Conservation (phyloP, 2,797 vertebrate species). For the Tadarida brasiliensis region DNA sequence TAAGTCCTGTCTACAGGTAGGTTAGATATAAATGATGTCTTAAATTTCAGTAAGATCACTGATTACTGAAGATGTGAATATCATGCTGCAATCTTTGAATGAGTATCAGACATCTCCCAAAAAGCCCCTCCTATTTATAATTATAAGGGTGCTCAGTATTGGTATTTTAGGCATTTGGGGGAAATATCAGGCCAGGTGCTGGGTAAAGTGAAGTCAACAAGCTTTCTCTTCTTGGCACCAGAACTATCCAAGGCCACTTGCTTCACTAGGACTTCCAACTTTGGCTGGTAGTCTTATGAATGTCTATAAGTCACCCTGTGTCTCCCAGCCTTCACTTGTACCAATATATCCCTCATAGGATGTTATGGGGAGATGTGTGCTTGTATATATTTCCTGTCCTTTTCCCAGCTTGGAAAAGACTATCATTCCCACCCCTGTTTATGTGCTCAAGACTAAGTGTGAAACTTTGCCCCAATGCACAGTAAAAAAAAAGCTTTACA, state of each 20-base stretch:
- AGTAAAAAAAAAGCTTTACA: background rate
- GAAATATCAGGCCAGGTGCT: no score
- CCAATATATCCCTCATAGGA: background rate
- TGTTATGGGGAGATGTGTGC: background rate
- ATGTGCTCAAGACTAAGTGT: background rate
- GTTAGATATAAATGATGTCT: no score
- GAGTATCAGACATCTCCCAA: no score
- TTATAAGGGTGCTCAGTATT: no score
- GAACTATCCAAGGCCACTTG: background rate
- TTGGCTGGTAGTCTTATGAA: background rate
- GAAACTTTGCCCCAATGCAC: background rate
- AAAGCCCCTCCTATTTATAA: no score
- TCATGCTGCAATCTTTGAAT: no score
- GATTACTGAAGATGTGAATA: no score
- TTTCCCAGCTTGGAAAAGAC: background rate
- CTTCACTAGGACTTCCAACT: background rate
- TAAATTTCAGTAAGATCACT: no score
- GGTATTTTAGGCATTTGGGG: no score
- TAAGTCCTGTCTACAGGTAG: no score
- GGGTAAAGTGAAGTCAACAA: no score
- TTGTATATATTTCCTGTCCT: background rate
- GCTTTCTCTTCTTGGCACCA: no score
- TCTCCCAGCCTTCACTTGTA: background rate
- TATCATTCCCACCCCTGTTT: background rate
- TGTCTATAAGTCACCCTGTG: background rate